Conservation (phyloP, 2,113 vertebrate species). For the Zapus hudsonius region DNA sequence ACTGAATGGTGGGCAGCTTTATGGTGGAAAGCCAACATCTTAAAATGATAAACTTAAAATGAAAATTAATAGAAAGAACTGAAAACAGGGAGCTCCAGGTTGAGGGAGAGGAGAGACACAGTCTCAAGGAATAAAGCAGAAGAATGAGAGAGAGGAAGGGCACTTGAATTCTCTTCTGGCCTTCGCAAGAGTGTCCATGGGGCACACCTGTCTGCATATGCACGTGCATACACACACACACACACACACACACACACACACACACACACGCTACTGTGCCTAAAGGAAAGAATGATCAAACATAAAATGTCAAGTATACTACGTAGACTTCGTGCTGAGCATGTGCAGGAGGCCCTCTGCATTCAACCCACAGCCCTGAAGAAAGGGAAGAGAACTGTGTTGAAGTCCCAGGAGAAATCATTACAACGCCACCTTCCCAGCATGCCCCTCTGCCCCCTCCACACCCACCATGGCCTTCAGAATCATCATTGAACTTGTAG, state of each 20-base stretch:
- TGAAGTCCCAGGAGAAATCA: neutral
- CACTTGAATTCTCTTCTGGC: no score
- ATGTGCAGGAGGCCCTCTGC: neutral
- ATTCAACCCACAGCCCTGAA: neutral
- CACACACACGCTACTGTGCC: no score
- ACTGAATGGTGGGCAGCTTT: neutral
- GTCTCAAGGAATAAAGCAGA: no score
- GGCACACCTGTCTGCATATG: no score
- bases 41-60: conserved; percentile 29
- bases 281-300: neutral
- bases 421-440: no score
- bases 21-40: neutral
- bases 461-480: neutral
- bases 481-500: neutral
- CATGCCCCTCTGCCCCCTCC: no score
- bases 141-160: no score
- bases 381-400: neutral
- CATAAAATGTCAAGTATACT: neutral
- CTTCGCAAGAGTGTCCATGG: no score
- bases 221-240: no score
- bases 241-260: no score
- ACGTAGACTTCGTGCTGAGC: neutral
- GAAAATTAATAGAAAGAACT: neutral
- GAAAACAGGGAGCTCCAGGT: no score
- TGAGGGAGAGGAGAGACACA: no score